These are phyloP conservation scores for Lerista edwardsae DNA, from an alignment of 2,797 vertebrate genomes.

Conservation along the genomic window DNA sequence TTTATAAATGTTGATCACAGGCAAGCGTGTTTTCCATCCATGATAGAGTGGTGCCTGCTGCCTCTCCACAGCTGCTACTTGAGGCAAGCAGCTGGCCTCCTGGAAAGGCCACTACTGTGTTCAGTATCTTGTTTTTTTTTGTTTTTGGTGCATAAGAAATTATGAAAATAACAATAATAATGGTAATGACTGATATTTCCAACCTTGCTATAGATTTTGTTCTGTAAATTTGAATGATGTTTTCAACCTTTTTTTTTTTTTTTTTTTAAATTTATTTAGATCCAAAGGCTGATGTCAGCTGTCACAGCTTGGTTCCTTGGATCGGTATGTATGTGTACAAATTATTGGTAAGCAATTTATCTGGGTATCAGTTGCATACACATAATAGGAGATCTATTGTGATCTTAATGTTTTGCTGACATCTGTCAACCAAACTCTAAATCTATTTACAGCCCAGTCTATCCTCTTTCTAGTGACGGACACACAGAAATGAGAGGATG, in stretches of 20 bases:
- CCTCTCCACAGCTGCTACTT: too few species aligned
- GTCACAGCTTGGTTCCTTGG: constrained; percentile 38
- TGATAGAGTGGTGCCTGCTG: too few species aligned
- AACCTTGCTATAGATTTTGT: neutral
- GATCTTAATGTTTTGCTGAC: neutral
- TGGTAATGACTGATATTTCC: neutral
- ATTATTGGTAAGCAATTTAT: neutral
- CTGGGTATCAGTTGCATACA: neutral
- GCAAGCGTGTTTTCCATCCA: too few species aligned
- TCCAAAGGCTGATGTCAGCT: constrained; percentile 50
- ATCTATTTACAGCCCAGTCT: neutral
- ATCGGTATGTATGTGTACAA: constrained; percentile 60
- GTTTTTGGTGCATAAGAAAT: too few species aligned
- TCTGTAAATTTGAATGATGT: neutral
- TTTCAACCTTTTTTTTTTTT: constrained; percentile 33
- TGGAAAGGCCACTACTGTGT: too few species aligned
- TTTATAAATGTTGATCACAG: too few species aligned
- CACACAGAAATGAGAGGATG: too few species aligned
- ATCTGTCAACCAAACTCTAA: neutral
- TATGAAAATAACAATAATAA: neutral
- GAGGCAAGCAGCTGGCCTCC: too few species aligned
- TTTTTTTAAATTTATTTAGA: too few species aligned
- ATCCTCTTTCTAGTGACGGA: too few species aligned
- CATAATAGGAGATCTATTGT: neutral
- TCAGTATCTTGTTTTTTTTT: too few species aligned